Conservation (phyloP, 2,113 vertebrate genomes). For the Oreocharis arfaki region DNA sequence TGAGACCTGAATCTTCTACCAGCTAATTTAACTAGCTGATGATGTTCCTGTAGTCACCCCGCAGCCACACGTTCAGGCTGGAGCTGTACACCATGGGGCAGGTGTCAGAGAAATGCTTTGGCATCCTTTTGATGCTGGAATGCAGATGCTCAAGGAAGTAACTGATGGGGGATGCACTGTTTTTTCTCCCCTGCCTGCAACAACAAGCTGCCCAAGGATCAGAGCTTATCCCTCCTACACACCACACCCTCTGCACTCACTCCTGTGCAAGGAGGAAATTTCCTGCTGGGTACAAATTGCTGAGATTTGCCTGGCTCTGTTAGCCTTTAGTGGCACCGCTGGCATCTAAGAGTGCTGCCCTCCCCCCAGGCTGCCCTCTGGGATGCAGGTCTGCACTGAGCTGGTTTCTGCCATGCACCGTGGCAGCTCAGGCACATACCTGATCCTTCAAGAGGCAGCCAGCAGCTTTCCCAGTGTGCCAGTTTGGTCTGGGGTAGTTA, state of each 20-base stretch:
- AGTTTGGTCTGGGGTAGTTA: not conserved
- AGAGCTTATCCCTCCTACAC: not conserved
- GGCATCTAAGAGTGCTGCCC: not conserved
- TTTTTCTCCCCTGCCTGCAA: not conserved
- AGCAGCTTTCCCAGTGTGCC: not conserved
- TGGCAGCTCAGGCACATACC: not conserved
- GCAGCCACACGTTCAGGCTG: not conserved
- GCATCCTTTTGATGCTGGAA: not conserved
- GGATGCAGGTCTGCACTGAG: not conserved
- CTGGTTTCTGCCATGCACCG: not conserved
- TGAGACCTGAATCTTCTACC: not conserved
- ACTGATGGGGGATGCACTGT: not conserved
- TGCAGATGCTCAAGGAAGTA: not conserved
- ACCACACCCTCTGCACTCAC: not conserved
- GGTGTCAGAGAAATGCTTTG: not conserved
- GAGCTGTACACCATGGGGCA: not conserved
- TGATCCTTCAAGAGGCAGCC: not conserved
- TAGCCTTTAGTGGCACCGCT: not conserved
- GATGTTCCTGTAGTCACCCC: not conserved
- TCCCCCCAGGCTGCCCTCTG: not conserved
- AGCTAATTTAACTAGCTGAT: not conserved
- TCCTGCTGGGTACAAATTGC: not conserved
- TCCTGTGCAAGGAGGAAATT: not conserved
- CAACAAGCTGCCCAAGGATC: fast-evolving
- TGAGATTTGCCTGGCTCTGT: not conserved